Evolutionary conservation across 2,888 invertebrate genomes (phyloP).

Genomic region (Strigamia crassipes): DNA sequence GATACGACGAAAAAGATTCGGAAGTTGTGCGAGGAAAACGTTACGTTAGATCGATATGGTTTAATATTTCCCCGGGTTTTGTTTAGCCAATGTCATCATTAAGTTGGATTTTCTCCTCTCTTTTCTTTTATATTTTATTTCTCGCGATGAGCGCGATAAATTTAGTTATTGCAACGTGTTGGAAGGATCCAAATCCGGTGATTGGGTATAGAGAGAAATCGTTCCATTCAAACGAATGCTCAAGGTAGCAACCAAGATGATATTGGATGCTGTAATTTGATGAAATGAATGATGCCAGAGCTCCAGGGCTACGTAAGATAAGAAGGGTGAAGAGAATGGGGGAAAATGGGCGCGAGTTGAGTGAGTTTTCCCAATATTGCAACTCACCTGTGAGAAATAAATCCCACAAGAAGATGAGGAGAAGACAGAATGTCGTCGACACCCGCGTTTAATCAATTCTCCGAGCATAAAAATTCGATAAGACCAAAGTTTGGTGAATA

Average conservation of each 20-base stretch:
- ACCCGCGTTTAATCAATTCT: constrained; percentile 18
- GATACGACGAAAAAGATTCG: neutral
- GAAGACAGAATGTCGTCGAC: constrained; percentile 1
- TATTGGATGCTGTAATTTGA: constrained; percentile 32
- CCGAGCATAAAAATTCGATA: constrained; percentile 13
- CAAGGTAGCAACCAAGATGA: neutral
- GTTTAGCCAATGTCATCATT: neutral
- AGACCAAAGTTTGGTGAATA: neutral
- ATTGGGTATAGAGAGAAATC: constrained; percentile 3
- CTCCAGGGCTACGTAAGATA: neutral
- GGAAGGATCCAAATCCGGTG: neutral
- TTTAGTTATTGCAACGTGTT: neutral
- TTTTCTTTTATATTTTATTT: neutral
- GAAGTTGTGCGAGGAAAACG: neutral
- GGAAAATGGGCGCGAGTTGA: constrained; percentile 10
- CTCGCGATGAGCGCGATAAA: no score
- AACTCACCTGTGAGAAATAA: constrained; percentile 33
- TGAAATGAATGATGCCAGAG: constrained; percentile 26
- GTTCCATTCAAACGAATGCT: constrained; percentile 3
- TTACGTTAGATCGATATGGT: neutral
- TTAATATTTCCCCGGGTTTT: neutral
- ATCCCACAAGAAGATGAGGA: constrained; percentile 29
- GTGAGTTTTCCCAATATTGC: constrained; percentile 32
- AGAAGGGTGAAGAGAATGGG: neutral
- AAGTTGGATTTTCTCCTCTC: neutral